A percentile compares a stretch with the other conserved stretches of the same genome.
These are phyloP conservation scores for Pterostichus madidus DNA, from an alignment of 2,888 invertebrate species.

Conservation along the genomic window DNA sequence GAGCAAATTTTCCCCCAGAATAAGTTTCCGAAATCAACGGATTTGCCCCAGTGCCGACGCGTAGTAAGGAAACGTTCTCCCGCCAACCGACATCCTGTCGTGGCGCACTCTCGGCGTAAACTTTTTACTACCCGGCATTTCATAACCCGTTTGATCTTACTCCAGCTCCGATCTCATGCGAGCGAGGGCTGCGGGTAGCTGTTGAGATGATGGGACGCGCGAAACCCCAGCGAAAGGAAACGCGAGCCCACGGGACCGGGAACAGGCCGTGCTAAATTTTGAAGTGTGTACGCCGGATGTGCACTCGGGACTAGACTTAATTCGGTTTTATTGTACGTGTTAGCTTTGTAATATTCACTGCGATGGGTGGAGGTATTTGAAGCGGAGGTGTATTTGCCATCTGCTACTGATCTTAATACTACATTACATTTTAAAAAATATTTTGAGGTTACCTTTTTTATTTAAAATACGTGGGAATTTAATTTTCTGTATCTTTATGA, in stretches of 20 bases:
- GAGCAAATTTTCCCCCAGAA: not conserved
- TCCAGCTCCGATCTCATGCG: not conserved
- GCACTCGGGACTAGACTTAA: constrained; percentile 18
- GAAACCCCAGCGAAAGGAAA: constrained; percentile 7
- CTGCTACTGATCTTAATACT: too few species aligned
- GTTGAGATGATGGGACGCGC: constrained; percentile 24
- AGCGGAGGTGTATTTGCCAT: too few species aligned
- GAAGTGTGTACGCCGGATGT: constrained; percentile 20
- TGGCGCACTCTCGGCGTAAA: constrained; percentile 41
- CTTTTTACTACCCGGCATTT: constrained; percentile 56
- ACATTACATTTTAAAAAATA: too few species aligned
- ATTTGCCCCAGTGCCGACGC: constrained; percentile 1
- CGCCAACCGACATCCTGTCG: constrained; percentile 17
- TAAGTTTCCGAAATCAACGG: constrained; percentile 7
- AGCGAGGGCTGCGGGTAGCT: not conserved
- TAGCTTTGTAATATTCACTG: too few species aligned
- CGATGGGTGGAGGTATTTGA: too few species aligned
- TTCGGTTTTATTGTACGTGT: constrained; percentile 1
- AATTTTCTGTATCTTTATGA: too few species aligned
- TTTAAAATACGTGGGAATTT: too few species aligned
- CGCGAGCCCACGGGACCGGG: not conserved
- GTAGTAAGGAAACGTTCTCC: not conserved
- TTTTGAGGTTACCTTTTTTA: too few species aligned
- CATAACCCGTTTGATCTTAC: constrained; percentile 57
- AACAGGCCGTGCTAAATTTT: constrained; percentile 9